These are phyloP conservation scores for Cataglyphis cursor DNA, from an alignment of 2,888 invertebrate species.

Conservation along the genomic window DNA sequence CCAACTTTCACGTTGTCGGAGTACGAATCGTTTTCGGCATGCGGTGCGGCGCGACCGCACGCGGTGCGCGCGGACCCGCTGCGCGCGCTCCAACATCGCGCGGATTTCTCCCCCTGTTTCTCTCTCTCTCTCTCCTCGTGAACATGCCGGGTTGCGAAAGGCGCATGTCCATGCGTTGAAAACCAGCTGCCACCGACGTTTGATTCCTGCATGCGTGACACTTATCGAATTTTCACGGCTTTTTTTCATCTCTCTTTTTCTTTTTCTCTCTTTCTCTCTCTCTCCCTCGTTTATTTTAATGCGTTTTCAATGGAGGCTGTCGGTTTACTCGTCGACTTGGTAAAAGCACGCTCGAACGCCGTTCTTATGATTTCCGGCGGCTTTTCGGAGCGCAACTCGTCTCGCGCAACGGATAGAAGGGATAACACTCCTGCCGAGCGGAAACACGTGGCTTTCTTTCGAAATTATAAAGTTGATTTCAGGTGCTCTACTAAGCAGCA, in stretches of 20 bases:
- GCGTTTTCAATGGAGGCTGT: not conserved
- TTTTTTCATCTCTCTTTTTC: not conserved
- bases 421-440: not conserved
- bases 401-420: slow-evolving; percentile 16
- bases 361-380: not conserved
- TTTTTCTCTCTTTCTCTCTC: not conserved
- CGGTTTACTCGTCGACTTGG: not conserved
- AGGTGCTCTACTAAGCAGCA: not conserved
- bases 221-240: not conserved
- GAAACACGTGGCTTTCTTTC: not conserved
- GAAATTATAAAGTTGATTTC: not conserved
- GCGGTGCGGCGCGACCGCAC: slow-evolving; percentile 5
- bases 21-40: slow-evolving; percentile 13
- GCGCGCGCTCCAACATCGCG: slow-evolving; percentile 45
- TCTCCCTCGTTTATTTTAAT: not conserved
- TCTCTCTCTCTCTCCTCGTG: not conserved
- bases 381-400: slow-evolving; percentile 10
- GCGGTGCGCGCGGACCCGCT: slow-evolving; percentile 29
- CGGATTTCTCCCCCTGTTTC: not conserved
- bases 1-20: slow-evolving; percentile 7
- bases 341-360: not conserved
- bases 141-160: slow-evolving; percentile 1
- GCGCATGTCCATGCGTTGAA: slow-evolving; percentile 48
- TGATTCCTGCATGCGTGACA: not conserved
- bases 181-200: not conserved